These are phyloP conservation scores for Australoheros facetus DNA, from an alignment of 2,797 vertebrate species.

Conservation along the genomic window DNA sequence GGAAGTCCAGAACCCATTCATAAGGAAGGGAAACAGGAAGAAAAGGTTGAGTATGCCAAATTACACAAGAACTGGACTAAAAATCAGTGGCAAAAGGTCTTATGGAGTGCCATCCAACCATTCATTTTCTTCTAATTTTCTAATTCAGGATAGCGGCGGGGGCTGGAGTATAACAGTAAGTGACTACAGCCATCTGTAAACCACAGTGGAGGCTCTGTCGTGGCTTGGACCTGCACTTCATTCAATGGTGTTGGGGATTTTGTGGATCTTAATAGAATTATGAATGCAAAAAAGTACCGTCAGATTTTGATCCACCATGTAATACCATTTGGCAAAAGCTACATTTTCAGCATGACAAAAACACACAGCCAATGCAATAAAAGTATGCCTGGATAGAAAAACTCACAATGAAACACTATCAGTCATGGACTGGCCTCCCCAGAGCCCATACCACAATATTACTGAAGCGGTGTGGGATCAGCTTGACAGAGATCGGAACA, in stretches of 20 bases:
- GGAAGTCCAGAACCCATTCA: background rate
- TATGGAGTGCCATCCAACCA: background rate
- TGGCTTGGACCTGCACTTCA: background rate
- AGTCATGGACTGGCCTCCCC: background rate
- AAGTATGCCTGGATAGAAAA: background rate
- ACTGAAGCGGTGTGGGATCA: background rate
- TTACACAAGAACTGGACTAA: background rate
- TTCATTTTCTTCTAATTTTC: no score
- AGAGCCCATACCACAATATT: background rate
- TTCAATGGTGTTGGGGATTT: no score
- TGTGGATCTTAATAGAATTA: background rate
- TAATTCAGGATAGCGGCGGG: no score
- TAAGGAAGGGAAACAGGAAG: rapidly evolving
- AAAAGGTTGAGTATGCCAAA: background rate
- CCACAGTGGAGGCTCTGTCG: background rate
- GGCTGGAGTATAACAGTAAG: background rate
- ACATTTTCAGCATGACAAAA: background rate
- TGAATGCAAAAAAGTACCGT: background rate
- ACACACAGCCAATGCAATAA: background rate
- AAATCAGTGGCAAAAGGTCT: background rate
- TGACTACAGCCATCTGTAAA: background rate
- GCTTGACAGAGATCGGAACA: background rate
- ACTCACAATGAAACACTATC: background rate
- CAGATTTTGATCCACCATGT: background rate
- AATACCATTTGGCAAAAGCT: background rate